phyloP scores from a whole-genome alignment of 2,113 vertebrate species.

The Myotis davidii region DNA sequence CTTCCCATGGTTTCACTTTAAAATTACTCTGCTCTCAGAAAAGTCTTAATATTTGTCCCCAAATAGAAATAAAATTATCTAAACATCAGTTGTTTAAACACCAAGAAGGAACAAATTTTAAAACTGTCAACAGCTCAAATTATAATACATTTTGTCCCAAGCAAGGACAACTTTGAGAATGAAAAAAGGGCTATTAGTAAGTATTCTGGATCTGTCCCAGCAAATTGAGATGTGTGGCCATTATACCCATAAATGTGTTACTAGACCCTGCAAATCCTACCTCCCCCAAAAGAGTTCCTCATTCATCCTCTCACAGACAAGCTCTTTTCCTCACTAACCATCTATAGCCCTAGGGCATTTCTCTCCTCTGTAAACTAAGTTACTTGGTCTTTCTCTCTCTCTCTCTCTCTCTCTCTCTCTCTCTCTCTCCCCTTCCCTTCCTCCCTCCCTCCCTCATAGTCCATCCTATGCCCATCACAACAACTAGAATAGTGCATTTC shows the following conservation, averaged over 20 bases:
- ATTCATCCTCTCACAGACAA: neutral
- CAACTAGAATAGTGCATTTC: neutral
- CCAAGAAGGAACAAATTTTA: neutral
- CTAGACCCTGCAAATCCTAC: neutral
- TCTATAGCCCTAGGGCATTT: neutral
- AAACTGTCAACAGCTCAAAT: neutral
- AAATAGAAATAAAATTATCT: neutral
- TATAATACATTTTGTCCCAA: neutral
- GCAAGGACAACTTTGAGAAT: neutral
- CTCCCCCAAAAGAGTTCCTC: neutral
- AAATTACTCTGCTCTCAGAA: conserved; percentile 1
- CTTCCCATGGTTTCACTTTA: conserved; percentile 21
- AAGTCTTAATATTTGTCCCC: neutral
- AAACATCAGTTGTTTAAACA: neutral
- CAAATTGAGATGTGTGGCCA: neutral
- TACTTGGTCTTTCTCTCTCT: neutral
- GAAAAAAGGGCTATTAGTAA: neutral
- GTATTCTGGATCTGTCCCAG: neutral
- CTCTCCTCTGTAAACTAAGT: neutral
- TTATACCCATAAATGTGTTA: neutral
- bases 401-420: neutral
- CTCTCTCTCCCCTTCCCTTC: too few species aligned
- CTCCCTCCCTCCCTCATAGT: too few species aligned
- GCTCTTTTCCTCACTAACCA: neutral
- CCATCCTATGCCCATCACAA: neutral